Base-by-base conservation (phyloP, 2,888 invertebrate genomes). In the Chaetogeoica ovagalla region DNA sequence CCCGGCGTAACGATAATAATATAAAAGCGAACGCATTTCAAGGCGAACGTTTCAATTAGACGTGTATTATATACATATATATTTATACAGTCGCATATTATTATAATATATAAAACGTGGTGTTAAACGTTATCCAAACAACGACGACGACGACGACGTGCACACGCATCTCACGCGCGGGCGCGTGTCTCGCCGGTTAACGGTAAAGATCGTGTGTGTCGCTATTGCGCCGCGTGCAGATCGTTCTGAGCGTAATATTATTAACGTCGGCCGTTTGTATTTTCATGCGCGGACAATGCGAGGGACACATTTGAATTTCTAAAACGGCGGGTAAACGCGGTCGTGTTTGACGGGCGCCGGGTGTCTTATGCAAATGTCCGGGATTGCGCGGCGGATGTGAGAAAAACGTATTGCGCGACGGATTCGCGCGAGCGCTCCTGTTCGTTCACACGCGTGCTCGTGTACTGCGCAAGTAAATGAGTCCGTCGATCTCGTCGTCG, bases 131-230 rank as follows among this genome's bases (percentile, higher is more conserved):
- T 65, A 9, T 21, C 63, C 19, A 23, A 55, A 74, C 65, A 63
- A 63, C 63, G 48, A 39, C 30, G 57, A 4, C 30, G 30, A 30
- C 30, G 30, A 30, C 30, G 30, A 68, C 66, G 59, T 43, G 75
- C 66, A 57, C 68, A 30, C 30, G 30, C 30, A 30, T 30, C 30
- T 30, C 30, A 30, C 30, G 30, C 30, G 1, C 30, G 2, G 30
- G 66, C 66, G 70, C 43, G 17, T 30, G 39, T 52, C 52, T 30
- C 63, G 37, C 48, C 15, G 30, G 59, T 68, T 74, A 76, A 76
- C 75, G 66, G 75, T 76, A 76, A 66, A 76, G 66, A 76, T 76
- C 75, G 75, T 76, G 75, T 76, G 59, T 9, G n/a, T 15, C n/a
- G 72, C 43, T 43, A 19, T 66, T 39, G 59, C 48, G 48, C 15